Percentiles rank a stretch among this genome's conserved stretches.
These are phyloP conservation scores for Schizothorax lantsangensis DNA, from an alignment of 2,797 vertebrate species.

Conservation along the genomic window DNA sequence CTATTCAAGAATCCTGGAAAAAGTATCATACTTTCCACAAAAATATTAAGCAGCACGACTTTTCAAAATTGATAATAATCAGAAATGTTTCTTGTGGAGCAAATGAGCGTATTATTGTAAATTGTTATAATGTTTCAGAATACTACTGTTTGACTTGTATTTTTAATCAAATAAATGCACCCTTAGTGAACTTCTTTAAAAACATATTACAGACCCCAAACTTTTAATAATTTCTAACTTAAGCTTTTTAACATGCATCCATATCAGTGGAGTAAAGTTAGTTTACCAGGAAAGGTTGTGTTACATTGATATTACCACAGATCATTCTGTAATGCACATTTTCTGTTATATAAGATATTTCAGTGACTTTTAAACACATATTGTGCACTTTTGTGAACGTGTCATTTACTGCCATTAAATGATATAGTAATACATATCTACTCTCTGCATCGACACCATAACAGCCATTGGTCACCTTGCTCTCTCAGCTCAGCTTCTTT, in stretches of 20 bases:
- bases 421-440: background rate
- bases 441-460: background rate
- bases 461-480: background rate
- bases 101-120: background rate
- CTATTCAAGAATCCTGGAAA: background rate
- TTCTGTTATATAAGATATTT: background rate
- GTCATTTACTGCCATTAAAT: background rate
- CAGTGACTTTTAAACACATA: background rate
- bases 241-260: background rate
- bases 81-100: background rate
- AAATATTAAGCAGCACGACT: background rate
- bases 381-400: background rate
- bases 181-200: background rate
- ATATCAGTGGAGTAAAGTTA: background rate
- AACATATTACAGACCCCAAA: background rate
- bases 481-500: background rate
- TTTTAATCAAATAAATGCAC: background rate
- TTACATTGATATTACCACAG: background rate
- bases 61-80: background rate
- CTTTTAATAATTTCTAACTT: background rate
- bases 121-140: background rate
- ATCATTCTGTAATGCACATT: background rate
- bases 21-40: background rate
- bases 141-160: too few relatives aligned
- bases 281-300: background rate